Percentiles rank a stretch among this genome's conserved stretches.
Evolutionary conservation across 2,113 vertebrate species (phyloP).

Genomic region (Felis chaus): DNA sequence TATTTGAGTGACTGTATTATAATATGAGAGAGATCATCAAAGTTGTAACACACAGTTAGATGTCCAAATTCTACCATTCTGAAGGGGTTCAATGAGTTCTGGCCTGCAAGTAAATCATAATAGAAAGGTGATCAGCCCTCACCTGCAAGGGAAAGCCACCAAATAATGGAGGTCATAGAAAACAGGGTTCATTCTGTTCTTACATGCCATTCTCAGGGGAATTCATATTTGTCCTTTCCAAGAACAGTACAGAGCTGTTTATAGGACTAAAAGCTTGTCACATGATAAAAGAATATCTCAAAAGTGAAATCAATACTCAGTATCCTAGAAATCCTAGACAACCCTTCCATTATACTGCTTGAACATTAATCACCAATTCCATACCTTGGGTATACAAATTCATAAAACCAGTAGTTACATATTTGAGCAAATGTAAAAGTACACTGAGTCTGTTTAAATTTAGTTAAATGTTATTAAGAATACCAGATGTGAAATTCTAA

Average conservation of each 20-base stretch:
- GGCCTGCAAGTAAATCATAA: not conserved
- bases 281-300: not conserved
- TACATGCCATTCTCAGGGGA: not conserved
- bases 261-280: conserved; percentile 33
- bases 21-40: not conserved
- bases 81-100: not conserved
- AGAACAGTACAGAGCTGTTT: not conserved
- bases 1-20: not conserved
- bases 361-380: not conserved
- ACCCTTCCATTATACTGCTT: not conserved
- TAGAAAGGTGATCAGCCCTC: not conserved
- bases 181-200: not conserved
- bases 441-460: not conserved
- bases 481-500: not conserved
- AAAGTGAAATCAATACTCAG: not conserved
- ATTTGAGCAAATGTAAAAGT: not conserved
- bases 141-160: not conserved
- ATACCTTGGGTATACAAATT: not conserved
- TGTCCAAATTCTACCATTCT: not conserved
- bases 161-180: not conserved
- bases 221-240: conserved; percentile 28
- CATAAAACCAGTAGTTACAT: not conserved
- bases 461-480: not conserved
- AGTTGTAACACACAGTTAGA: not conserved
- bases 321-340: not conserved